Conservation (phyloP, 2,888 invertebrate genomes). For the Sceliomorpha sp. region DNA sequence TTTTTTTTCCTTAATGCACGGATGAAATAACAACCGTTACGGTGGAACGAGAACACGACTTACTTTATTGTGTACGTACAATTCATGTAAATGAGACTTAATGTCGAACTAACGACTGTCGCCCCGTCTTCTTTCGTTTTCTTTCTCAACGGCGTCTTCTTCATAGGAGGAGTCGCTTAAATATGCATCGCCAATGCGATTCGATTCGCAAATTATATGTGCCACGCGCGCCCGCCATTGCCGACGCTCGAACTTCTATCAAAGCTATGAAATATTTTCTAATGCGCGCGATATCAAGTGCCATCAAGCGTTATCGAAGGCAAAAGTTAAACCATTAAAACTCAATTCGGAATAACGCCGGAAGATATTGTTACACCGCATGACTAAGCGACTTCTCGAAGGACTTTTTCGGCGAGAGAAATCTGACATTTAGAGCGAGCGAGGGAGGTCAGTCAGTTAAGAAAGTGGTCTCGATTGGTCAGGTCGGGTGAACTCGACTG, state of each 20-base stretch:
- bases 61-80: constrained; percentile 12
- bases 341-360: constrained; percentile 31
- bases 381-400: constrained; percentile 47
- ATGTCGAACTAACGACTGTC: not conserved
- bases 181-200: too few relatives aligned
- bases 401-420: constrained; percentile 48
- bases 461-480: constrained; percentile 50
- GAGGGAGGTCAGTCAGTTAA: constrained; percentile 42
- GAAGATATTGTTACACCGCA: constrained; percentile 36
- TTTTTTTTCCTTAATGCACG: constrained; percentile 17
- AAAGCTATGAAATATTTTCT: too few relatives aligned
- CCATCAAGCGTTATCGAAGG: constrained; percentile 30
- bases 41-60: constrained; percentile 18
- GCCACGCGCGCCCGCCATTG: too few relatives aligned
- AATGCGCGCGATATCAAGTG: too few relatives aligned
- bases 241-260: too few relatives aligned
- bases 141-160: not conserved
- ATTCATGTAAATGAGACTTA: constrained; percentile 11
- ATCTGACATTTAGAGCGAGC: constrained; percentile 46
- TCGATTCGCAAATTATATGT: too few relatives aligned
- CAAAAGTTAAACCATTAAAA: constrained; percentile 24
- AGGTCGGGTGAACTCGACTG: constrained; percentile 42
- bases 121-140: not conserved
- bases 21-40: constrained; percentile 22
- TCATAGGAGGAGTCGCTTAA: too few relatives aligned